Evolutionary conservation across 2,797 vertebrate species (phyloP).

Genomic region (Carcharodon carcharias): DNA sequence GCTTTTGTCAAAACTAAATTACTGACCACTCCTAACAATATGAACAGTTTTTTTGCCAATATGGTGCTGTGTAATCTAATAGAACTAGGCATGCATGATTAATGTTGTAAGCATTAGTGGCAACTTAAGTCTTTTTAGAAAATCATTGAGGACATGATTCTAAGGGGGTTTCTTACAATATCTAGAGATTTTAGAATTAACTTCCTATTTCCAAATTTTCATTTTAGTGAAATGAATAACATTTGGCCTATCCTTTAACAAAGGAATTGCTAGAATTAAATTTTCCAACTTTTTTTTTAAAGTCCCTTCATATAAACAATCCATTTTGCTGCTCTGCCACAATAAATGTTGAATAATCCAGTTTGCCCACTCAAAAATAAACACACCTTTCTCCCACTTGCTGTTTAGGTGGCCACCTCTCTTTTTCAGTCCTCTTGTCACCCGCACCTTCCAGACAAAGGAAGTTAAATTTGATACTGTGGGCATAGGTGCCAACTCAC

Average conservation of each 20-base stretch:
- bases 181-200: background rate
- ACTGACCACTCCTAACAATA: background rate
- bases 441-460: constrained; percentile 32
- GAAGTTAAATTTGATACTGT: constrained; percentile 32
- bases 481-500: constrained; percentile 32
- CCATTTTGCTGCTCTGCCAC: constrained; percentile 2
- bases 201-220: background rate
- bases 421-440: constrained; percentile 29
- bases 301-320: background rate
- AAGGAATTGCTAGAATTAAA: background rate
- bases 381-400: constrained; percentile 25
- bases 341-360: constrained; percentile 19
- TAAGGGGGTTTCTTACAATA: background rate
- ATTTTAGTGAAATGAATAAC: background rate
- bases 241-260: background rate
- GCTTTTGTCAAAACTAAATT: background rate
- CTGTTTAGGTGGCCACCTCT: constrained; percentile 29
- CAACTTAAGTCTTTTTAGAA: background rate
- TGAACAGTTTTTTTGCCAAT: background rate
- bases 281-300: background rate
- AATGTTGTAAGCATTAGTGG: background rate
- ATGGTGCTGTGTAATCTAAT: background rate
- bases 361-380: constrained; percentile 22
- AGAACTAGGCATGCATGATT: background rate
- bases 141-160: background rate